phyloP scores from a whole-genome alignment of 92 coral and sea anemone species.

The Palythoa grandis region DNA sequence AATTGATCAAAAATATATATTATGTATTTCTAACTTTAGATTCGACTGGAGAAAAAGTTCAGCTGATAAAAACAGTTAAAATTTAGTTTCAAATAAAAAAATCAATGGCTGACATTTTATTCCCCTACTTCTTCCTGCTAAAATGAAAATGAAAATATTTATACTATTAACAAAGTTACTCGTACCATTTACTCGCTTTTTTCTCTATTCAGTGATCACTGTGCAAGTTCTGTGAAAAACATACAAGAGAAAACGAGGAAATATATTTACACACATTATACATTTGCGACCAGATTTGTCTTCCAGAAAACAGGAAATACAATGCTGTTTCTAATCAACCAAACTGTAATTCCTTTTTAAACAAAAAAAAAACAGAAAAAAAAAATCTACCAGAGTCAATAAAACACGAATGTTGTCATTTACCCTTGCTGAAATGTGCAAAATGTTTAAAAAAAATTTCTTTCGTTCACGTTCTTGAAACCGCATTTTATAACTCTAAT shows the following conservation, averaged over 20 bases:
- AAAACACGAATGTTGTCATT: not conserved
- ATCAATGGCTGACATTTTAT: not conserved
- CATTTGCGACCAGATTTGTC: not conserved
- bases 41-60: slow-evolving; percentile 8
- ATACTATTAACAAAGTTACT: not conserved
- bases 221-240: not conserved
- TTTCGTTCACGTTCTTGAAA: not conserved
- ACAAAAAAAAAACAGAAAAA: not conserved
- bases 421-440: not conserved
- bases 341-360: not conserved
- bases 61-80: slow-evolving; percentile 11
- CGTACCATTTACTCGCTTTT: no score
- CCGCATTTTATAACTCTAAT: not conserved
- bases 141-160: not conserved
- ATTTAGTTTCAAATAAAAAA: slow-evolving; percentile 4
- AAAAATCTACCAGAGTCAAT: not conserved
- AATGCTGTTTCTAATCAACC: not conserved
- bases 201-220: not conserved
- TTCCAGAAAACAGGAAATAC: not conserved
- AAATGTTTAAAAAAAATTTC: not conserved
- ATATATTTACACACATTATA: slow-evolving; percentile 29
- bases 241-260: not conserved
- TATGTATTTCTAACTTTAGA: slow-evolving; percentile 32
- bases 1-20: slow-evolving; percentile 36
- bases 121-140: not conserved